These are phyloP conservation scores for Zaprionus ghesquierei DNA, from an alignment of 1,140 invertebrate species.

Conservation along the genomic window DNA sequence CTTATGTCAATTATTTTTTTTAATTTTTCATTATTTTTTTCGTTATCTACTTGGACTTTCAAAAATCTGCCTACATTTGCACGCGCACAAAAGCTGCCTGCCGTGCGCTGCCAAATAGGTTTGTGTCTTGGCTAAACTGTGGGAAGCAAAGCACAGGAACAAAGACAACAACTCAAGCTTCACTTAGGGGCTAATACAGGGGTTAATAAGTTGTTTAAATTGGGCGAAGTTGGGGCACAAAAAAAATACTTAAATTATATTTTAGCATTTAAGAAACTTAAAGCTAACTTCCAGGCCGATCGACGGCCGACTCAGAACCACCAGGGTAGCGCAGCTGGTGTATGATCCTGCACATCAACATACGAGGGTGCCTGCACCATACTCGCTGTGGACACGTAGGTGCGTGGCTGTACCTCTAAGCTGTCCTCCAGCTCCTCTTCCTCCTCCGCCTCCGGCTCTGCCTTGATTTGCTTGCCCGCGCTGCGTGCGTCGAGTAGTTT, in stretches of 20 bases:
- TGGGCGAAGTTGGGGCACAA: neutral
- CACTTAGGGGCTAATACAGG: neutral
- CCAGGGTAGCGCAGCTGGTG: constrained; percentile 16
- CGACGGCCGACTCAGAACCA: constrained; percentile 27
- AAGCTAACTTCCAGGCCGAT: neutral
- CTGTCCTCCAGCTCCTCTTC: neutral
- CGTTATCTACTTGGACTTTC: neutral
- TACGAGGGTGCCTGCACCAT: constrained; percentile 36
- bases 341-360: constrained; percentile 34
- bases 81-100: constrained; percentile 13
- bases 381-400: neutral
- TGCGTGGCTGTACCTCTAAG: neutral
- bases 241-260: neutral
- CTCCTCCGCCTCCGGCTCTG: neutral
- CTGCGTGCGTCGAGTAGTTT: neutral
- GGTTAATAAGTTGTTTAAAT: neutral
- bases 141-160: constrained; percentile 8
- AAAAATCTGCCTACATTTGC: neutral
- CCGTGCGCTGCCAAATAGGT: neutral
- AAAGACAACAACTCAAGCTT: constrained; percentile 3
- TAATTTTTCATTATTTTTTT: too few relatives aligned
- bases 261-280: neutral
- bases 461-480: neutral
- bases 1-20: too few relatives aligned
- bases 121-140: constrained; percentile 15